Evolutionary conservation across 2,888 invertebrate species (phyloP), one percentile per base, ranked within the genome.

Genomic region (Metopia argyrocephala): DNA sequence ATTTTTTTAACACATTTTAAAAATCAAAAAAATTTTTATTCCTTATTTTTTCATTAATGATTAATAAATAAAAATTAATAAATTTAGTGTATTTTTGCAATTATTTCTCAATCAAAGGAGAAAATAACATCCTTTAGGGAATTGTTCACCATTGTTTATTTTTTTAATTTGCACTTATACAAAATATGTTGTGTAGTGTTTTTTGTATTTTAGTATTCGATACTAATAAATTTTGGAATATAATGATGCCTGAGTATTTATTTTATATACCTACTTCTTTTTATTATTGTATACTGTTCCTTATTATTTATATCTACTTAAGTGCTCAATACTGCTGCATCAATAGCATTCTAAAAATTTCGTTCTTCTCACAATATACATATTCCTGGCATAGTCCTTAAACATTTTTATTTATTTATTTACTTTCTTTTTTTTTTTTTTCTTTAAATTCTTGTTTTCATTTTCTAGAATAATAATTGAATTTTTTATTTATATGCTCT

Each of bases 291-390:
- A 6, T 28, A 1, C 20, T 71, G 48, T 57, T 61, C 46, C 57
- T 64, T 66, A 71, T 61, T 78, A 71, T 71, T 66, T 71, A 56
- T 61, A 78, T 45, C 59, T 57, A 38, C 38, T 12, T 31, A 31
- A 1, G 3, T 52, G 12, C 50, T 45, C 57, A 57, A 38, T 15
- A 38, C 15, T 64, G 54, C 46, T 28, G 59, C 18, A 71, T 54
- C 66, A 64, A 76, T 73, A 56, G 50, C 68, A 80, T 76, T 57
- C 68, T 46, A 71, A 80, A 76, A 80, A 71, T 76, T 80, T 76
- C 68, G 20, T 50, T 75, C 31, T 31, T 62, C 23, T 54, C 27
- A 61, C 9, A 45, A 66, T 46, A 45, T 75, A n/a, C n/a, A n/a
- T n/a, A n/a, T n/a, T n/a, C 52, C 74, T 74, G 20, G 12, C 12